A percentile compares a stretch with the other conserved stretches of the same genome.
These are phyloP conservation scores for Enteromius unitaeniatus DNA, from an alignment of 2,797 vertebrate genomes.

Conservation along the genomic window DNA sequence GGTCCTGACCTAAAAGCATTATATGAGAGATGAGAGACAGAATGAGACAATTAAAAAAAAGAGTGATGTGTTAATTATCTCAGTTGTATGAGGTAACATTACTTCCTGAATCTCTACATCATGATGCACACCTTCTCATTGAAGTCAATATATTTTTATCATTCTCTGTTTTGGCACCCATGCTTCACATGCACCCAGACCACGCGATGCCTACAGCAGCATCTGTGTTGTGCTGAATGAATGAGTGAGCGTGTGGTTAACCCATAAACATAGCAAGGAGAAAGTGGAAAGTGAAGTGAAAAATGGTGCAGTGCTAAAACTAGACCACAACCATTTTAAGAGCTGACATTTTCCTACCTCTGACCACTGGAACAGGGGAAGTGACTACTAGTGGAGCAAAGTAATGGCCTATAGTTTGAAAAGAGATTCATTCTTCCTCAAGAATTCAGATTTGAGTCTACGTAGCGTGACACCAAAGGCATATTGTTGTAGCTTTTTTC, in stretches of 20 bases:
- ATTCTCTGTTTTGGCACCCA: neutral
- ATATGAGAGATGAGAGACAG: neutral
- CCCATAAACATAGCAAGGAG: slow-evolving; percentile 53
- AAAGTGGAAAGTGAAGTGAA: slow-evolving; percentile 52
- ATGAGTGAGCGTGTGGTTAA: slow-evolving; percentile 52
- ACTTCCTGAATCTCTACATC: neutral
- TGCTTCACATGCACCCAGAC: neutral
- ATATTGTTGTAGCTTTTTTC: slow-evolving; percentile 7
- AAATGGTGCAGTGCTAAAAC: slow-evolving; percentile 37
- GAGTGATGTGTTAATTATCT: neutral
- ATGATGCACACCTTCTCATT: neutral
- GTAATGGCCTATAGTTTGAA: slow-evolving; percentile 5
- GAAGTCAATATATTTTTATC: neutral
- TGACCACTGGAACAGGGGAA: slow-evolving; percentile 41
- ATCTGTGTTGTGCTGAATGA: slow-evolving; percentile 36
- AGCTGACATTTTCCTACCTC: slow-evolving; percentile 53
- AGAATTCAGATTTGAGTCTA: neutral
- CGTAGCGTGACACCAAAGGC: neutral
- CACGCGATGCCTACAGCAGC: slow-evolving; percentile 18
- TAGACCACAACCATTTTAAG: slow-evolving; percentile 54
- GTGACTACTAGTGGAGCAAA: slow-evolving; percentile 20
- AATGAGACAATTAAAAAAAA: neutral
- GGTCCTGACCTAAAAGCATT: slow-evolving; percentile 49
- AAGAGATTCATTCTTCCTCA: neutral
- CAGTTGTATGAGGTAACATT: neutral